Conservation (phyloP, 2,113 vertebrate genomes). For the Thalassarche chlororhynchos region DNA sequence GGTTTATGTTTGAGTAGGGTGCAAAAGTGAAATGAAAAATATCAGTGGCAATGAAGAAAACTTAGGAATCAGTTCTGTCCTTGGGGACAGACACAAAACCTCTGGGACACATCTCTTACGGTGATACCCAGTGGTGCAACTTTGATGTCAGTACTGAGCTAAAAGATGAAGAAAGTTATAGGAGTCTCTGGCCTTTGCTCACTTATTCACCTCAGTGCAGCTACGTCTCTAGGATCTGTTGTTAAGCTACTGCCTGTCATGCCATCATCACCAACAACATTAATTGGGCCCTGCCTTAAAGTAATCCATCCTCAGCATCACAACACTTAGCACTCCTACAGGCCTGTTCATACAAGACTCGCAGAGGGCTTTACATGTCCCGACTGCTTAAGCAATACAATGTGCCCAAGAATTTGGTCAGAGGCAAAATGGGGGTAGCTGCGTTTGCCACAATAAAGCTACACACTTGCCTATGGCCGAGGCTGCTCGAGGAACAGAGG, state of each 20-base stretch:
- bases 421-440: background rate
- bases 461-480: rapidly evolving
- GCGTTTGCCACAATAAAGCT: background rate
- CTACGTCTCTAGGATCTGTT: background rate
- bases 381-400: background rate
- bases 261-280: background rate
- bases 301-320: slow-evolving; percentile 21
- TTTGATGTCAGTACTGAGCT: background rate
- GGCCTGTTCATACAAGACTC: slow-evolving; percentile 36
- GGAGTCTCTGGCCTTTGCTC: background rate
- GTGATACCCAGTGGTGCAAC: rapidly evolving
- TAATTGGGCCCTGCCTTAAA: slow-evolving; percentile 30
- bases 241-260: slow-evolving; percentile 2
- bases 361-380: slow-evolving; percentile 18
- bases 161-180: background rate
- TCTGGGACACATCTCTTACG: rapidly evolving
- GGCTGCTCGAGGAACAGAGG: background rate
- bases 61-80: background rate
- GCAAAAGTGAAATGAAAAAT: background rate
- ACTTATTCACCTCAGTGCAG: background rate
- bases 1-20: background rate
- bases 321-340: background rate
- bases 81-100: background rate
- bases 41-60: background rate
- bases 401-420: slow-evolving; percentile 14